Evolutionary conservation across 2,888 invertebrate genomes (phyloP), one percentile per base, ranked within the genome.

Genomic region (Catonia carolina): DNA sequence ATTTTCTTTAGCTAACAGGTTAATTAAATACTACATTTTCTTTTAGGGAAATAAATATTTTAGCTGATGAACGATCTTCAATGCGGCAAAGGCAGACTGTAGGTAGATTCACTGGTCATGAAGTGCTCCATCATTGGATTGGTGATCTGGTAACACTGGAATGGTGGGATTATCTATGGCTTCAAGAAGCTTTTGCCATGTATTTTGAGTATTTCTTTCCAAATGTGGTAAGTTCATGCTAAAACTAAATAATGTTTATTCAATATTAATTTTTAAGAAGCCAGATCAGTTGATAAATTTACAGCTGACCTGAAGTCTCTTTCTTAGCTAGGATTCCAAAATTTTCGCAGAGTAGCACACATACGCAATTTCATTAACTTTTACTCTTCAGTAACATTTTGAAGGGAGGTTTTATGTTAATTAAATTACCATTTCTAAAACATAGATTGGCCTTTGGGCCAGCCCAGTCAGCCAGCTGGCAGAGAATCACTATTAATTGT

Each of bases 51-150:
- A 47, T 51, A 12, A 58, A 59, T 37, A 37, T 65, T 18, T 56
- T 65, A 15, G 60, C 52, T 48, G 37, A 52, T 6, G 56, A 53
- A 20, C 48, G 12, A 31, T 55, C 67, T 2, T 62, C 67, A 1
- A 60, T 67, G 2, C 58, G 54, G 0, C 60, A 63, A 3, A 66
- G 67, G 33, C 70, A 71, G 41, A 55, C 62, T 0, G 67, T 69
- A 17, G 63, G 68, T 0, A 64, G 63, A 8, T 63, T 69, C 7
- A 73, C 80, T 14, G 70, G 75, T 2, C 80, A 80, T 63, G 80
- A 80, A 66, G 70, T 80, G 17, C 74, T 77, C 1, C 80, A 80
- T 64, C 78, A 78, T 61, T 77, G 76, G 75, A 76, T 76, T 59
- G 76, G 76, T 7, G 71, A 75, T 64, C 61, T 72, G 6, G 73